Conservation (phyloP, 2,797 vertebrate genomes). For the Vultur gryphus region DNA sequence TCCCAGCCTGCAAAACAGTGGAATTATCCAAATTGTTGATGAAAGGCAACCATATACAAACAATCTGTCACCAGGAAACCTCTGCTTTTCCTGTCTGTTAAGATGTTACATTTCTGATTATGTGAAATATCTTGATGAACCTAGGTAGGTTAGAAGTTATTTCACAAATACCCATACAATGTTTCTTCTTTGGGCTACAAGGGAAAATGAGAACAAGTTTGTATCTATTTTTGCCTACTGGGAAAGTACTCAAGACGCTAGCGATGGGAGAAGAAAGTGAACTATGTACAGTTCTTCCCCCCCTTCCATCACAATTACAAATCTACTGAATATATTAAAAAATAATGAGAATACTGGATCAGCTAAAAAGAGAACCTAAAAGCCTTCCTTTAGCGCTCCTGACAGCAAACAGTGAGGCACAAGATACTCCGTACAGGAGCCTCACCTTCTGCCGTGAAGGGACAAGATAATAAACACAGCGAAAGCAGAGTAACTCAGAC, state of each 20-base stretch:
- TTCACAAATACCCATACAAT: neutral
- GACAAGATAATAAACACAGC: fast-evolving
- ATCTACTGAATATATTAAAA: neutral
- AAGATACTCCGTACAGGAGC: neutral
- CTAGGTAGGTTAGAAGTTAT: neutral
- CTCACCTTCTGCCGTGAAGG: neutral
- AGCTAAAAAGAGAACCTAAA: neutral
- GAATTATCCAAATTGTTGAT: neutral
- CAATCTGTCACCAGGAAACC: neutral
- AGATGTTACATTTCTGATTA: neutral
- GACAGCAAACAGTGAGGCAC: neutral
- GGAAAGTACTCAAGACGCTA: neutral
- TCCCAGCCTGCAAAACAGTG: neutral
- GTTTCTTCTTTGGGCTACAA: neutral
- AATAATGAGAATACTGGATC: fast-evolving
- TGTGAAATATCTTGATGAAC: neutral
- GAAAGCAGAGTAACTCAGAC: neutral
- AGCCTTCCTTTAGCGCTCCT: neutral
- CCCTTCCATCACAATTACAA: neutral
- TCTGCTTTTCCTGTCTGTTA: neutral
- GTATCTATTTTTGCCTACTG: neutral
- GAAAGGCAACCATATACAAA: neutral
- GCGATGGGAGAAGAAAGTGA: neutral
- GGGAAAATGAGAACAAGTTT: neutral
- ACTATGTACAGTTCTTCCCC: fast-evolving